Percentiles rank a stretch among this genome's conserved stretches.
phyloP scores from a whole-genome alignment of 2,888 invertebrate genomes.

The Poecilobothrus nobilitatus region DNA sequence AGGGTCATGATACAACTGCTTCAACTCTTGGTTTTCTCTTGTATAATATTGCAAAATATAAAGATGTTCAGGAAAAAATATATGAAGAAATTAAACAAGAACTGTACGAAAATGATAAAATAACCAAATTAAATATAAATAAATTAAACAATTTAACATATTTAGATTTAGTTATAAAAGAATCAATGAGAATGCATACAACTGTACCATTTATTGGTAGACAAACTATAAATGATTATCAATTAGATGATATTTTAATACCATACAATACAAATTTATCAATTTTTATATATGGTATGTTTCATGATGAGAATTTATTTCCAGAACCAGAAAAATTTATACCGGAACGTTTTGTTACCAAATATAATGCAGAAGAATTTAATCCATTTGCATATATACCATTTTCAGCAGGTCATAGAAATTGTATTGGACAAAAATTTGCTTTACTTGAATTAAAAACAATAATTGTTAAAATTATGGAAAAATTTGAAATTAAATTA shows the following conservation, averaged over 20 bases:
- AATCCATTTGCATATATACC: conserved; percentile 24
- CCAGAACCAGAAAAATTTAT: conserved; percentile 23
- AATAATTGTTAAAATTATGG: conserved; percentile 20
- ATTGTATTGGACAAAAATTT: conserved; percentile 27
- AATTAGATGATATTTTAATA: conserved; percentile 10
- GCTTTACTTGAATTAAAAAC: conserved; percentile 25
- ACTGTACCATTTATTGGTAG: conserved; percentile 20
- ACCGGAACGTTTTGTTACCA: conserved; percentile 24
- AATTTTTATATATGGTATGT: conserved; percentile 15
- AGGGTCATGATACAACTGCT: conserved; percentile 43
- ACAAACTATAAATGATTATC: conserved; percentile 14
- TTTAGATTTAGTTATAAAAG: conserved; percentile 20
- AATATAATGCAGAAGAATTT: conserved; percentile 13
- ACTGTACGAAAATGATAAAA: conserved; percentile 28
- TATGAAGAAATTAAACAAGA: conserved; percentile 33
- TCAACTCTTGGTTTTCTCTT: conserved; percentile 40
- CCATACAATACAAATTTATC: conserved; percentile 15
- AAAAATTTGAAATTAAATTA: conserved; percentile 21
- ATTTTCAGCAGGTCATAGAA: conserved; percentile 25
- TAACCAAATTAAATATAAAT: neutral
- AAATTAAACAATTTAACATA: conserved; percentile 17
- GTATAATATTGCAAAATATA: conserved; percentile 38
- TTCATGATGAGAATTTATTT: conserved; percentile 21
- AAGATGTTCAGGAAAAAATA: conserved; percentile 39
- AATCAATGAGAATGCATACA: conserved; percentile 20